Percentiles rank a stretch among this genome's conserved stretches.
phyloP scores from a whole-genome alignment of 2,888 invertebrate species.

The Caenorhabditis doughertyi region DNA sequence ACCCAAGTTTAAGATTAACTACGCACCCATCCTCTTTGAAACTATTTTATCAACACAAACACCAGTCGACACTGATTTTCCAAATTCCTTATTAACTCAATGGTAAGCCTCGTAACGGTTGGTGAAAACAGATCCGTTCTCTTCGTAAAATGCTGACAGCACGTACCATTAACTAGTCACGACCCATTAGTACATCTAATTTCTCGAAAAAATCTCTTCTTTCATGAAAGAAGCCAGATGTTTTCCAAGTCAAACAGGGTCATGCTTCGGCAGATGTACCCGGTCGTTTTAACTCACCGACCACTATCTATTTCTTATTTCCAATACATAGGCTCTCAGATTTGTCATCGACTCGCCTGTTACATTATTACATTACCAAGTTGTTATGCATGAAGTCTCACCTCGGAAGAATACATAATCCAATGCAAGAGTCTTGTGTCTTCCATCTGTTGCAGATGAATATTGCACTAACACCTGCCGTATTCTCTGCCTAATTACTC shows the following conservation, averaged over 20 bases:
- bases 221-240: constrained; percentile 29
- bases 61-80: too few relatives aligned
- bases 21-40: too few relatives aligned
- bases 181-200: constrained; percentile 25
- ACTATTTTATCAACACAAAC: too few relatives aligned
- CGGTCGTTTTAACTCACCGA: constrained; percentile 3
- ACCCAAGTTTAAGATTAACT: too few relatives aligned
- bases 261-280: constrained; percentile 26
- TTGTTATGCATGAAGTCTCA: constrained; percentile 9
- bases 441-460: constrained; percentile 64
- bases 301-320: not conserved
- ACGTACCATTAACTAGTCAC: not conserved
- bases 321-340: not conserved
- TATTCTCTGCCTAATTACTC: constrained; percentile 51
- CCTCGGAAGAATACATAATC: constrained; percentile 33
- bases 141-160: too few relatives aligned
- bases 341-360: not conserved
- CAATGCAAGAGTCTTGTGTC: constrained; percentile 8
- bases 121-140: too few relatives aligned
- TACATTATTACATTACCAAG: constrained; percentile 1
- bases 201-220: constrained; percentile 17
- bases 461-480: constrained; percentile 63
- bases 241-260: constrained; percentile 17
- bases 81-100: too few relatives aligned
- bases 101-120: too few relatives aligned